These are phyloP conservation scores for Ovibos moschatus DNA, from an alignment of 2,113 vertebrate species.

Conservation along the genomic window DNA sequence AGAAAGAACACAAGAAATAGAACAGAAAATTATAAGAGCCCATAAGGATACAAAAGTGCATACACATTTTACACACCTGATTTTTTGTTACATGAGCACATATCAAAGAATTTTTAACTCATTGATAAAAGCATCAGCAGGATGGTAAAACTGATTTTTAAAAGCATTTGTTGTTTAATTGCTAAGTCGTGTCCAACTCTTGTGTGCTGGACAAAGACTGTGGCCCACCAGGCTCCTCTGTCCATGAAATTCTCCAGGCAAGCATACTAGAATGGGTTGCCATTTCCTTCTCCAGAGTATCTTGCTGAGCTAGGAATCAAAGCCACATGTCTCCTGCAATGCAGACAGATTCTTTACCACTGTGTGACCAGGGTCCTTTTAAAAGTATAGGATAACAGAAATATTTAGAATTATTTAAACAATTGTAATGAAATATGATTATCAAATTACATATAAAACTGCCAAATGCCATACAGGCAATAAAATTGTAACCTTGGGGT, in stretches of 20 bases:
- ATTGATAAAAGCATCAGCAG: not conserved
- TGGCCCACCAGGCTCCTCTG: not conserved
- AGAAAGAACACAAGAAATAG: not conserved
- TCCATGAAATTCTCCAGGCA: not conserved
- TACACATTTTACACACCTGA: not conserved
- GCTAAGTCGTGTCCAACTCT: not conserved
- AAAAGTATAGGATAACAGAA: not conserved
- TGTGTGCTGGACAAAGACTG: not conserved
- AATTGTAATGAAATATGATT: not conserved
- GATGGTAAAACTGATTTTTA: not conserved
- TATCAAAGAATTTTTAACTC: too few relatives aligned
- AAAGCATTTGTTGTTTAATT: not conserved
- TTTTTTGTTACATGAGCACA: not conserved
- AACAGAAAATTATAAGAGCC: not conserved
- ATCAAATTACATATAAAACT: not conserved
- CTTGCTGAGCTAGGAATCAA: not conserved
- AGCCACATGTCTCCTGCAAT: not conserved
- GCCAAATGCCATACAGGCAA: not conserved
- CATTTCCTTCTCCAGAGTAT: not conserved
- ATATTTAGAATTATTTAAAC: not conserved
- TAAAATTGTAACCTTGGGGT: not conserved
- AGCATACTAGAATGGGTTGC: not conserved
- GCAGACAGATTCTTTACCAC: not conserved
- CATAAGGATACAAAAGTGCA: not conserved
- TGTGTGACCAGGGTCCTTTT: not conserved